Conservation (phyloP, 2,888 invertebrate genomes). For the Smittia sp. region DNA sequence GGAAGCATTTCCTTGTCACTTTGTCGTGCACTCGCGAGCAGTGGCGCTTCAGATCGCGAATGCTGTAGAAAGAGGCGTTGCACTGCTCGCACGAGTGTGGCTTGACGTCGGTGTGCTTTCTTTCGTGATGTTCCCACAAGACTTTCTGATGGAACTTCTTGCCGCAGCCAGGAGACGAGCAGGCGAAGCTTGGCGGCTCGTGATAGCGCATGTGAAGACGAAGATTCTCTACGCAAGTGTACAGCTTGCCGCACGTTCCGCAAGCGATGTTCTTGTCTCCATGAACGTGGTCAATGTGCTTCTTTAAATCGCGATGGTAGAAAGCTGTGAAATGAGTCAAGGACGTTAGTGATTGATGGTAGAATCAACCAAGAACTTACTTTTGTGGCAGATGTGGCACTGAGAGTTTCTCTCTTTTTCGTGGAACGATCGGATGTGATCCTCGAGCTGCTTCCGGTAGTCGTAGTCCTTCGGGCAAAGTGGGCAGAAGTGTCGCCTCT, state of each 20-base stretch:
- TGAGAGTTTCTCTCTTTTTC: slow-evolving; percentile 23
- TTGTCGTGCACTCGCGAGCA: slow-evolving; percentile 20
- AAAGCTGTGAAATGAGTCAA: background rate
- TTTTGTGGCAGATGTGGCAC: slow-evolving; percentile 11
- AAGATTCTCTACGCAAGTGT: slow-evolving; percentile 21
- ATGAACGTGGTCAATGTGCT: slow-evolving; percentile 29
- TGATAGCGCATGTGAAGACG: slow-evolving; percentile 31
- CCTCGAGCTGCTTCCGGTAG: slow-evolving; percentile 25
- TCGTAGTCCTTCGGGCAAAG: slow-evolving; percentile 27
- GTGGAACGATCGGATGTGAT: slow-evolving; percentile 28
- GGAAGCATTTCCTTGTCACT: background rate
- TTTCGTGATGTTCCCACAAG: slow-evolving; percentile 27
- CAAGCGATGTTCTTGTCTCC: slow-evolving; percentile 25
- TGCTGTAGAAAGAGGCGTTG: background rate
- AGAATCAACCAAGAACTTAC: background rate
- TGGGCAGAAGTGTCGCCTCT: slow-evolving; percentile 9
- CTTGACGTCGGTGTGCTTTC: background rate
- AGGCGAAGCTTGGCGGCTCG: background rate
- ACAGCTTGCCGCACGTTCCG: slow-evolving; percentile 14
- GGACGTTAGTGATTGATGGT: background rate
- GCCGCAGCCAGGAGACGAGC: background rate
- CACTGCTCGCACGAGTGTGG: background rate
- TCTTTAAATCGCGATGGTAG: slow-evolving; percentile 34
- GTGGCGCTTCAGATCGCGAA: slow-evolving; percentile 23
- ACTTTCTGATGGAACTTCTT: slow-evolving; percentile 38